These are phyloP conservation scores for Clarias platycephalus DNA, from an alignment of 2,797 vertebrate genomes.

Conservation along the genomic window DNA sequence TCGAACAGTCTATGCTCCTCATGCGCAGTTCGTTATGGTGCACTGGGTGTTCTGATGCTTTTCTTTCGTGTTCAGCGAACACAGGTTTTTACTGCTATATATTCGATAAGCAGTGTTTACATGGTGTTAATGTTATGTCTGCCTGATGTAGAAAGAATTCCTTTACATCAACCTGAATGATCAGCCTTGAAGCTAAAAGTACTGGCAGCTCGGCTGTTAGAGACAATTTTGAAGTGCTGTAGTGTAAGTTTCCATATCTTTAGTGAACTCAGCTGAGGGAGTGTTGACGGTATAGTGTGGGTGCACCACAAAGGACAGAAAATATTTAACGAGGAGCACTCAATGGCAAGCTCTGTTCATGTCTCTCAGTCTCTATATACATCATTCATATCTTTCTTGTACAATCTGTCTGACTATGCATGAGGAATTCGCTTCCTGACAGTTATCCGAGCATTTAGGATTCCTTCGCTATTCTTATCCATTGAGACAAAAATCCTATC, in stretches of 20 bases:
- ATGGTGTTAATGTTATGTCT: too few relatives aligned
- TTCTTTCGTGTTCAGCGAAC: too few relatives aligned
- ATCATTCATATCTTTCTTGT: conserved; percentile 3
- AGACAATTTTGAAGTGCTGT: not conserved
- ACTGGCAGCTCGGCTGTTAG: not conserved
- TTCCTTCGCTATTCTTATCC: conserved; percentile 22
- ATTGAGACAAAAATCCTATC: not conserved
- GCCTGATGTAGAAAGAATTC: too few relatives aligned
- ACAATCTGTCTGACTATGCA: conserved; percentile 14
- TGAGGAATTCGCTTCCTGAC: conserved; percentile 19
- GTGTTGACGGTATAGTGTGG: conserved; percentile 1
- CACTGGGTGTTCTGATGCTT: too few relatives aligned
- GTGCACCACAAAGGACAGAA: conserved; percentile 4
- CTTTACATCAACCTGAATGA: too few relatives aligned
- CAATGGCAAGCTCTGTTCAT: conserved; percentile 2
- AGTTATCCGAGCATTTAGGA: conserved; percentile 4
- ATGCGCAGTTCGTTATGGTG: too few relatives aligned
- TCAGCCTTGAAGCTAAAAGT: too few relatives aligned
- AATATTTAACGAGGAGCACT: conserved; percentile 15
- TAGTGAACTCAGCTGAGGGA: not conserved
- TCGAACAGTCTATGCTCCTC: too few relatives aligned
- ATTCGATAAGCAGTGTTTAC: too few relatives aligned
- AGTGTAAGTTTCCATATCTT: not conserved
- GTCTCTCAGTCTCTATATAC: not conserved
- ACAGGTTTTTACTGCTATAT: too few relatives aligned